Conservation (phyloP, 2,797 vertebrate genomes). For the Miichthys miiuy region DNA sequence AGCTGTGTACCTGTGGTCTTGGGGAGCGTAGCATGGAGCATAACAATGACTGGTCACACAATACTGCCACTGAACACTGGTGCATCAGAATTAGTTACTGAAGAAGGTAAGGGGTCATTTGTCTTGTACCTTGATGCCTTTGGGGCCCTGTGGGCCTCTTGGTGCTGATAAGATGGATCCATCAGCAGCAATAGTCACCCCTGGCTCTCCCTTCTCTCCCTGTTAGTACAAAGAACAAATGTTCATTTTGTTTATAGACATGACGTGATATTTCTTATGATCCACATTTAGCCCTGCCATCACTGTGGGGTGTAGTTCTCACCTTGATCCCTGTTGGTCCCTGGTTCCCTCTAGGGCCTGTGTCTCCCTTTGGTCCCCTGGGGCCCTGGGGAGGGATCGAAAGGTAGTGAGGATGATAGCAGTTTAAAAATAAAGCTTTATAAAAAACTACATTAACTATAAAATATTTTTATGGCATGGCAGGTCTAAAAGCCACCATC, state of each 20-base stretch:
- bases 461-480: too few relatives aligned
- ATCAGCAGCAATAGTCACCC: conserved; percentile 87
- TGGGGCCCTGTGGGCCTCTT: conserved; percentile 84
- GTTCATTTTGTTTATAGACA: background rate
- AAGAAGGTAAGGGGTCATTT: background rate
- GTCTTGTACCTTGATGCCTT: conserved; percentile 84
- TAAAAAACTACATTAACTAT: too few relatives aligned
- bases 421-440: background rate
- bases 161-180: conserved; percentile 83
- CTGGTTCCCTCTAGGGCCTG: conserved; percentile 84
- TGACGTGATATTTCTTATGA: background rate
- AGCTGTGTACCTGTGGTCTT: background rate
- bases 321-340: conserved; percentile 90
- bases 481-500: background rate
- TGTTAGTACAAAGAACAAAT: conserved; percentile 67
- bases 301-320: conserved; percentile 21
- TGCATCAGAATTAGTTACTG: background rate
- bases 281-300: background rate
- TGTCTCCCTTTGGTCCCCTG: conserved; percentile 91
- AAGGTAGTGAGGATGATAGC: background rate
- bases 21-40: background rate
- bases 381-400: conserved; percentile 85
- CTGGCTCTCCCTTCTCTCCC: conserved; percentile 95
- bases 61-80: background rate
- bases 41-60: background rate